phyloP scores from a whole-genome alignment of 2,113 vertebrate species.

The Nesogale talazaci region DNA sequence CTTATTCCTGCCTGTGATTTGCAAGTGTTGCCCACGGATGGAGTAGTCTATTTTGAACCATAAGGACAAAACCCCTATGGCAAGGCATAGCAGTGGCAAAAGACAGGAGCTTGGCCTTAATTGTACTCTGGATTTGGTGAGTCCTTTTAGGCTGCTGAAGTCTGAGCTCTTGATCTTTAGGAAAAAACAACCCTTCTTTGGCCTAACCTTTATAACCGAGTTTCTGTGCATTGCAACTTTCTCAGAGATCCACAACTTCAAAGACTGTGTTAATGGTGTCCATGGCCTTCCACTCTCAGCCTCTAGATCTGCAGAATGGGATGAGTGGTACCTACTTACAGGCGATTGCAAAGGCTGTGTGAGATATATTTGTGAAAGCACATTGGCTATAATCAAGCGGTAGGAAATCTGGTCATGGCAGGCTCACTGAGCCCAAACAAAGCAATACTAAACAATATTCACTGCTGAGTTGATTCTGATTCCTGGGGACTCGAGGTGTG shows the following conservation, averaged over 20 bases:
- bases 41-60: not conserved
- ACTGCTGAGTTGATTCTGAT: not conserved
- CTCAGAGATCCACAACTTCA: not conserved
- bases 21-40: not conserved
- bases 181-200: not conserved
- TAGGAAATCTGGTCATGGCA: not conserved
- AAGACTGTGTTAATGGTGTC: not conserved
- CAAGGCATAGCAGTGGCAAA: not conserved
- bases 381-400: not conserved
- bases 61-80: not conserved
- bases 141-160: too few relatives aligned
- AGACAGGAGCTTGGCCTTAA: not conserved
- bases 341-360: too few relatives aligned
- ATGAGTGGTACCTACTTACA: not conserved
- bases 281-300: not conserved
- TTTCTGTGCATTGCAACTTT: not conserved
- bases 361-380: not conserved
- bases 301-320: not conserved
- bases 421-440: not conserved
- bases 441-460: not conserved
- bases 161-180: not conserved
- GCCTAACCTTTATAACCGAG: not conserved
- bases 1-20: not conserved
- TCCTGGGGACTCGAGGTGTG: not conserved
- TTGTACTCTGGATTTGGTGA: not conserved